These are phyloP conservation scores for Penaeus monodon DNA, from an alignment of 2,888 invertebrate species.

Conservation along the genomic window DNA sequence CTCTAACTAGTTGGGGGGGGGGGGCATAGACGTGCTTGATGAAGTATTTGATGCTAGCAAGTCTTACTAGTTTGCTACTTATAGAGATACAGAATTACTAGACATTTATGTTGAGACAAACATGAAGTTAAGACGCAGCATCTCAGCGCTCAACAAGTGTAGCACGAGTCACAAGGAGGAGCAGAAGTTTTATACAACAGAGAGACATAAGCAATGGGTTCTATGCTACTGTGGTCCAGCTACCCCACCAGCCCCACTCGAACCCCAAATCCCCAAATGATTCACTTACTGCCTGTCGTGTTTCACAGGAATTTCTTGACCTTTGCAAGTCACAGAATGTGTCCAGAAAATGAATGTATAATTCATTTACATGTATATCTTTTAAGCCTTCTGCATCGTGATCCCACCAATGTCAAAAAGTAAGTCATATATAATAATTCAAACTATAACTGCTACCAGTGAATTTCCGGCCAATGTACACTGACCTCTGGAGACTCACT, in stretches of 20 bases:
- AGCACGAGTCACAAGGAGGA: conserved; percentile 48
- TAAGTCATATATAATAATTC: neutral
- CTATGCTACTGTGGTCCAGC: conserved; percentile 57
- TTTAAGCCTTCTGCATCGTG: neutral
- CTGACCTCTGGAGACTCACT: no score
- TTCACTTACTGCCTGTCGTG: conserved; percentile 29
- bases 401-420: conserved; percentile 30
- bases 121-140: conserved; percentile 45
- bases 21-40: conserved; percentile 60
- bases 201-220: conserved; percentile 56
- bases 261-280: conserved; percentile 22
- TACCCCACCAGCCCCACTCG: conserved; percentile 57
- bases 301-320: no score
- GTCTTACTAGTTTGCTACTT: conserved; percentile 53
- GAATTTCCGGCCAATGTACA: no score
- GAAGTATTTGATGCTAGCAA: conserved; percentile 53
- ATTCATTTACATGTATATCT: no score
- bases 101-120: conserved; percentile 51
- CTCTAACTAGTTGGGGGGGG: conserved; percentile 45
- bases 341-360: no score
- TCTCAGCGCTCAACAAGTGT: conserved; percentile 44
- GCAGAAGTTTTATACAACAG: conserved; percentile 55
- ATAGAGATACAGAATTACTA: conserved; percentile 49
- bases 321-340: conserved; percentile 2
- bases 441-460: no score